phyloP scores from a whole-genome alignment of 2,888 invertebrate species.

The Sicus ferrugineus region DNA sequence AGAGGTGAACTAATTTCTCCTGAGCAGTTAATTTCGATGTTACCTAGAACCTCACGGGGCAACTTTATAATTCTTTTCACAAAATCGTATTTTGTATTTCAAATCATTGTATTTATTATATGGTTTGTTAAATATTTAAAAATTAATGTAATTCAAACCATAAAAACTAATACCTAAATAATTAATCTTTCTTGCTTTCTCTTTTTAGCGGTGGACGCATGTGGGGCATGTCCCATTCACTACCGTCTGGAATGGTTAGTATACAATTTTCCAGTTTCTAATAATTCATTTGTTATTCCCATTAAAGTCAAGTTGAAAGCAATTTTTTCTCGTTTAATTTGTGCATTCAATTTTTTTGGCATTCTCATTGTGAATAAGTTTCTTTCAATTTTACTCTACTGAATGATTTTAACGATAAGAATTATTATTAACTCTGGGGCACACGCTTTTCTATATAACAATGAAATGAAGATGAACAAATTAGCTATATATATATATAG shows the following conservation, averaged over 20 bases:
- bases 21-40: no score
- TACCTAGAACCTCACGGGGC: no score
- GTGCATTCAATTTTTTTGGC: slow-evolving; percentile 25
- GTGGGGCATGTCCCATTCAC: slow-evolving; percentile 65
- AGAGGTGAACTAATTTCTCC: no score
- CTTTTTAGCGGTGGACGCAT: slow-evolving; percentile 62
- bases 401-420: slow-evolving; percentile 34
- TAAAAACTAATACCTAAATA: no score
- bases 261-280: slow-evolving; percentile 43
- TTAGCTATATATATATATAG: no score
- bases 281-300: slow-evolving; percentile 36
- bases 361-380: slow-evolving; percentile 27
- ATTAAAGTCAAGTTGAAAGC: slow-evolving; percentile 31
- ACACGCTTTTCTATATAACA: slow-evolving; percentile 49
- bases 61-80: no score
- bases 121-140: no score
- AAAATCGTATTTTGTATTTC: no score
- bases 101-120: no score
- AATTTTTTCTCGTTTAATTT: slow-evolving; percentile 31
- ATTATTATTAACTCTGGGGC: slow-evolving; percentile 43
- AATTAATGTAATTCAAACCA: no score
- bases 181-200: slow-evolving; percentile 29
- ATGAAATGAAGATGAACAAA: slow-evolving; percentile 35
- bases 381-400: slow-evolving; percentile 17
- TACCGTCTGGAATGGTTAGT: slow-evolving; percentile 66